Conservation (phyloP, 2,113 vertebrate species). For the Chaenocephalus aceratus region DNA sequence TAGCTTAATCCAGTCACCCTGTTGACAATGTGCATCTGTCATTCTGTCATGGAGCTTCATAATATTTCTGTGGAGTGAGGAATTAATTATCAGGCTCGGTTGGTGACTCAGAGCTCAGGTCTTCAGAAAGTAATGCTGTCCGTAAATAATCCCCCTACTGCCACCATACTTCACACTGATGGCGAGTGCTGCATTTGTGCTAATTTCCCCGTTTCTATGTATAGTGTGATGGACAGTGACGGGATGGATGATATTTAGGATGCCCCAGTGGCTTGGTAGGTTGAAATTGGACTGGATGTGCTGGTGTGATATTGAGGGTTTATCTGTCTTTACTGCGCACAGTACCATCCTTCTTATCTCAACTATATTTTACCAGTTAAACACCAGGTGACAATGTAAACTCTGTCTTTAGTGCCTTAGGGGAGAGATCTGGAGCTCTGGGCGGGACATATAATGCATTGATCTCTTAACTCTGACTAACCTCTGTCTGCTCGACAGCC, state of each 20-base stretch:
- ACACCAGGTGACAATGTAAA: constrained; percentile 66
- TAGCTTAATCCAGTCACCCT: constrained; percentile 51
- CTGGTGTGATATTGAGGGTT: constrained; percentile 42
- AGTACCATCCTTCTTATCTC: constrained; percentile 36
- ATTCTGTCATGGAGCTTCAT: constrained; percentile 61
- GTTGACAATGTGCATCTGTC: constrained; percentile 74
- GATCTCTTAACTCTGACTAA: constrained; percentile 72
- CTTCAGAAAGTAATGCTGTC: constrained; percentile 72
- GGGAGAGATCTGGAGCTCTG: constrained; percentile 60
- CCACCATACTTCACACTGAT: constrained; percentile 75
- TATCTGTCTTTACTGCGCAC: constrained; percentile 23
- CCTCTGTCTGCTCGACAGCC: constrained; percentile 54
- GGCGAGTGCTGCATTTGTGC: constrained; percentile 69
- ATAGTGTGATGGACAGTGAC: constrained; percentile 71
- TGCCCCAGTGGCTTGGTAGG: constrained; percentile 61
- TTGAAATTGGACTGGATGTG: constrained; percentile 47
- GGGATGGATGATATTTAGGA: constrained; percentile 72
- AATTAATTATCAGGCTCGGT: constrained; percentile 73
- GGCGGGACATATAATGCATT: constrained; percentile 69
- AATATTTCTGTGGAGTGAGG: constrained; percentile 73
- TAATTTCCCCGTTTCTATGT: constrained; percentile 75
- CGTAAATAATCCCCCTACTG: constrained; percentile 75
- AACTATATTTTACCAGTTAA: constrained; percentile 43
- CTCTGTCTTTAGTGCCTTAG: constrained; percentile 52
- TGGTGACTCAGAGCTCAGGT: constrained; percentile 78